Evolutionary conservation across 2,888 invertebrate species (phyloP).

Genomic region (Halictus ligatus): DNA sequence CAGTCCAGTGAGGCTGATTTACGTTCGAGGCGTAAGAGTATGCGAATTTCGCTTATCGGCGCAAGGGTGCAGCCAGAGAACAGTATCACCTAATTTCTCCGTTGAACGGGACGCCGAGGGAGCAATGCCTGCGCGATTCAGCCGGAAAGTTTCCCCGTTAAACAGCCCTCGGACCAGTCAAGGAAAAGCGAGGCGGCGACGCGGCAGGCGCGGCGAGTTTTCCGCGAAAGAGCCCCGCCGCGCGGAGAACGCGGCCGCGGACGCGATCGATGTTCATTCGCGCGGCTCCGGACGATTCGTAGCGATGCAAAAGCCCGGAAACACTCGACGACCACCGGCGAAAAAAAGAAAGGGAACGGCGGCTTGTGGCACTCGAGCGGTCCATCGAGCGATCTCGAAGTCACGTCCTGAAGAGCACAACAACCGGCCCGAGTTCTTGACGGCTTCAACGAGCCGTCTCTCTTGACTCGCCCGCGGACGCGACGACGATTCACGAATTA

Average conservation of each 20-base stretch:
- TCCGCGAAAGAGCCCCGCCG: conserved; percentile 32
- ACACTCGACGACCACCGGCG: conserved; percentile 33
- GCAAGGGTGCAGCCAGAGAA: no score
- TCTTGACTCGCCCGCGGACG: conserved; percentile 35
- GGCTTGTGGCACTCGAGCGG: conserved; percentile 47
- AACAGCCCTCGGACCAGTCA: conserved; percentile 30
- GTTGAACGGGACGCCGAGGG: conserved; percentile 50
- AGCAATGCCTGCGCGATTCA: conserved; percentile 55
- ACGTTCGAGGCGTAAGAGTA: no score
- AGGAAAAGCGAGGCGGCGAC: background rate
- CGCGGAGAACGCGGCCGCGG: conserved; percentile 32
- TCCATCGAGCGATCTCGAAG: conserved; percentile 63
- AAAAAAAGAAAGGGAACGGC: conserved; percentile 62
- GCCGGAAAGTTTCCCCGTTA: conserved; percentile 70
- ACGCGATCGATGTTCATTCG: conserved; percentile 60
- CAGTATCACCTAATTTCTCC: background rate
- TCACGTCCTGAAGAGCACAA: conserved; percentile 59
- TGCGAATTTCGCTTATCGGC: no score
- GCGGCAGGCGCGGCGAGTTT: conserved; percentile 54
- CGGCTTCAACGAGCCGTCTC: conserved; percentile 66
- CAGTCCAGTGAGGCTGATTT: no score
- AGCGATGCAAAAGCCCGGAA: conserved; percentile 30
- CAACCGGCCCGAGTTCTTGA: conserved; percentile 71
- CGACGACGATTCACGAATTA: conserved; percentile 73
- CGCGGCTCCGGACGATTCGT: conserved; percentile 10